Evolutionary conservation across 2,888 invertebrate genomes (phyloP).

Genomic region (Helleia helle): DNA sequence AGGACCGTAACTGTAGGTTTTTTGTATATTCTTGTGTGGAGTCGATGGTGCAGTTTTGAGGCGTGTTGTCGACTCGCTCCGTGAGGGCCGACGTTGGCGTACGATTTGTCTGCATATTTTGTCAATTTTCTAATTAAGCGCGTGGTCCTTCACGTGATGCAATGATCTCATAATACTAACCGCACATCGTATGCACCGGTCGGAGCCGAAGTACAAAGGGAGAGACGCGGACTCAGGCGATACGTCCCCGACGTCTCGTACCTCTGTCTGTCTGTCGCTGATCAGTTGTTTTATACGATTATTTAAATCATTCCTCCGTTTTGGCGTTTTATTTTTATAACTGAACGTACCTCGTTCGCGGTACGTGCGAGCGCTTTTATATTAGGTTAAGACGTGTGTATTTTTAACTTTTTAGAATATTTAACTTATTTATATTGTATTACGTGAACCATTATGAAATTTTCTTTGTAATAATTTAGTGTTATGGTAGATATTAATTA

Average conservation of each 20-base stretch:
- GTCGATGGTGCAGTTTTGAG: constrained; percentile 41
- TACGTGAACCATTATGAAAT: constrained; percentile 67
- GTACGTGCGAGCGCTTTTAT: constrained; percentile 64
- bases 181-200: constrained; percentile 37
- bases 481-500: constrained; percentile 66
- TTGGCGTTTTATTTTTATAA: constrained; percentile 41
- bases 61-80: constrained; percentile 47
- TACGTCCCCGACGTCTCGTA: too few species aligned
- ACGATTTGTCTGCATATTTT: constrained; percentile 66
- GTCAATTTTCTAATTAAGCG: constrained; percentile 66
- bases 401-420: constrained; percentile 73
- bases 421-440: constrained; percentile 74
- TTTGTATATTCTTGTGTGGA: constrained; percentile 66
- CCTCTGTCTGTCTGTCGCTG: constrained; percentile 61
- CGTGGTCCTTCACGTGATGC: constrained; percentile 54
- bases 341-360: constrained; percentile 37
- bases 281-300: constrained; percentile 50
- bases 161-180: constrained; percentile 74
- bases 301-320: constrained; percentile 60
- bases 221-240: constrained; percentile 27
- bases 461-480: constrained; percentile 72
- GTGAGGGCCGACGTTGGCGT: constrained; percentile 46
- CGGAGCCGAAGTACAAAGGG: constrained; percentile 67
- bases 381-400: constrained; percentile 72
- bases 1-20: constrained; percentile 52